Conservation (phyloP, 2,113 vertebrate genomes). For the Nicator chloris region DNA sequence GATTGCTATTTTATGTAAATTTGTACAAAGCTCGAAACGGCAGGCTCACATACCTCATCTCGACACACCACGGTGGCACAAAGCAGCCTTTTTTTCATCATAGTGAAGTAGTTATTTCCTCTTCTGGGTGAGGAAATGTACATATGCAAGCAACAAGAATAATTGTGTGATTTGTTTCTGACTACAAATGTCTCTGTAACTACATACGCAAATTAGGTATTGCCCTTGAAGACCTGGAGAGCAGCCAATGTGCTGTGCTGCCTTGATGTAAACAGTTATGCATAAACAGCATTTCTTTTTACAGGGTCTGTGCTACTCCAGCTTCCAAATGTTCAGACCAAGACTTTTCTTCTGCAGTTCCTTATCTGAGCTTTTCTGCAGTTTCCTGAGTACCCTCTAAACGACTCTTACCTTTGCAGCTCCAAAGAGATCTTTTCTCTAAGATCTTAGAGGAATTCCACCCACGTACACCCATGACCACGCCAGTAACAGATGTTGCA, state of each 20-base stretch:
- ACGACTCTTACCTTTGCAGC: neutral
- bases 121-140: neutral
- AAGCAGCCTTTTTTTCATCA: neutral
- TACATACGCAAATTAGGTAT: neutral
- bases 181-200: neutral
- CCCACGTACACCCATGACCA: fast-evolving
- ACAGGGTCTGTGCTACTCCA: neutral
- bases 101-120: neutral
- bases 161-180: neutral
- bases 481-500: neutral
- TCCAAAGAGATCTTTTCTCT: neutral
- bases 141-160: neutral
- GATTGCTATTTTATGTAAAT: neutral
- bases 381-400: neutral
- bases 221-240: slow-evolving; percentile 16
- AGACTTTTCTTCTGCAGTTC: neutral
- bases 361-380: neutral
- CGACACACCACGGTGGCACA: neutral
- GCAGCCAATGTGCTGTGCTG: neutral
- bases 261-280: neutral
- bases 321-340: neutral
- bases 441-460: neutral
- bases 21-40: neutral
- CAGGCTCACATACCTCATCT: neutral
- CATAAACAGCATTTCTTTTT: neutral